These are phyloP conservation scores for Peucedramus taeniatus DNA, from an alignment of 2,113 vertebrate genomes.

Conservation along the genomic window DNA sequence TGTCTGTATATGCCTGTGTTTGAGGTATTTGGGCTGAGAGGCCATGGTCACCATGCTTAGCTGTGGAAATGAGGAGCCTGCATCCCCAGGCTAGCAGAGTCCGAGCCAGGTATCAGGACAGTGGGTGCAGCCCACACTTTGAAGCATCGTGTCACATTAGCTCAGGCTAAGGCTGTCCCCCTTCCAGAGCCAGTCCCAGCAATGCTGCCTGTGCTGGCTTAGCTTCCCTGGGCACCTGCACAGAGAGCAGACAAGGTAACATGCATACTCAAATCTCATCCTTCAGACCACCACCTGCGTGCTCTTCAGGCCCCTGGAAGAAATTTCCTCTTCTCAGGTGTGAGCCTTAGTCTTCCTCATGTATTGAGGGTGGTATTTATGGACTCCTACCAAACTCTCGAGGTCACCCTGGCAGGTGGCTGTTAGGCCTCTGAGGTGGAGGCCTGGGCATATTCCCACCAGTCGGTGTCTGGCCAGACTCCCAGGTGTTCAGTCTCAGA, in stretches of 20 bases:
- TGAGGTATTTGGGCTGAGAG: rapidly evolving
- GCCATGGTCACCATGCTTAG: not conserved
- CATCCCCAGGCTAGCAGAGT: too few species aligned
- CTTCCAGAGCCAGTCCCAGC: not conserved
- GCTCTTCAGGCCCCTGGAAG: not conserved
- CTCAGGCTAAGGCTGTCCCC: not conserved
- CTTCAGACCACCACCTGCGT: not conserved
- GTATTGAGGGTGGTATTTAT: not conserved
- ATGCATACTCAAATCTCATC: not conserved
- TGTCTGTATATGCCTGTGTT: not conserved
- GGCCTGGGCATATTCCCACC: not conserved
- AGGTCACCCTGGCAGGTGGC: too few species aligned
- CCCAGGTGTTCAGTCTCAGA: not conserved
- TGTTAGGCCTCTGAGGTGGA: not conserved
- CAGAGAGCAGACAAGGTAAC: not conserved
- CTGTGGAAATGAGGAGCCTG: not conserved
- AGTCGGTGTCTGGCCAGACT: rapidly evolving
- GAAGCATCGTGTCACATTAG: not conserved
- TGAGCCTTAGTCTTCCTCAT: not conserved
- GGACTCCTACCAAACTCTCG: rapidly evolving
- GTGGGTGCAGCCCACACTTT: too few species aligned
- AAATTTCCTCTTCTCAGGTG: too few species aligned
- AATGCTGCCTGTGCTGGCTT: not conserved
- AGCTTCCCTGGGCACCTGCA: not conserved
- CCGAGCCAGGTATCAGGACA: not conserved